Base-by-base conservation (phyloP, 2,888 invertebrate species). In the Arrhopalites spinosus region DNA sequence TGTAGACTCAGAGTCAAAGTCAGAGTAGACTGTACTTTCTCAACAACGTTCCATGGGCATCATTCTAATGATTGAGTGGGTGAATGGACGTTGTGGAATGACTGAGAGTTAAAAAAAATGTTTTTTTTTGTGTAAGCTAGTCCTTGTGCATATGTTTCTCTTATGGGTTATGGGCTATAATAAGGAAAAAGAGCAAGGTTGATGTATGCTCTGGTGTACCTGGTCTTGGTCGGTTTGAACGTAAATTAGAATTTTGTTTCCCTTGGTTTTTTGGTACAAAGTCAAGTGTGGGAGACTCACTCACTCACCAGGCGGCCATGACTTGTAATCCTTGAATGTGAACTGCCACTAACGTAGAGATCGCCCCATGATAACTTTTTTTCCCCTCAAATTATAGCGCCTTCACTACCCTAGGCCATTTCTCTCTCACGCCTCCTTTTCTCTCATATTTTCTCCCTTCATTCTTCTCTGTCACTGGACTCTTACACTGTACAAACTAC, bases 251-350 rank as follows among this genome's bases (percentile, higher is more conserved):
- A 61, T 43, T 71, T 61, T 71, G 61, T 29, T 43, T 43, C 61
- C 25, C 43, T 61, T 7, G 2, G n/a, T 13, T 1, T 1, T 13
- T 2, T 17, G 47, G n/a, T 7, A 15, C 45, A 63, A 63, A 72
- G 72, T 72, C 72, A 72, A 72, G 72, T 72, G 72, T 64, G 45
- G 61, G 61, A 61, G 61, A 71, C 47, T 59, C 25, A 72, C 45
- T 56, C 68, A 68, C 74, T 74, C 74, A 47, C 67, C 74, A 74
- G 74, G 74, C 68, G 74, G 68, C 68, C 68, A 45, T 74, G 74
- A 74, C 74, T 74, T 74, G 68, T 74, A 72, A 72, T 72, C 63
- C 72, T 72, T 72, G 72, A 72, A 72, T 72, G 72, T 72, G 63
- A 67, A 73, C 67, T 67, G 50, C 67, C 67, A 73, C 53, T 67